Base-by-base conservation (phyloP, 2,888 invertebrate genomes). In the Myathropa florea region DNA sequence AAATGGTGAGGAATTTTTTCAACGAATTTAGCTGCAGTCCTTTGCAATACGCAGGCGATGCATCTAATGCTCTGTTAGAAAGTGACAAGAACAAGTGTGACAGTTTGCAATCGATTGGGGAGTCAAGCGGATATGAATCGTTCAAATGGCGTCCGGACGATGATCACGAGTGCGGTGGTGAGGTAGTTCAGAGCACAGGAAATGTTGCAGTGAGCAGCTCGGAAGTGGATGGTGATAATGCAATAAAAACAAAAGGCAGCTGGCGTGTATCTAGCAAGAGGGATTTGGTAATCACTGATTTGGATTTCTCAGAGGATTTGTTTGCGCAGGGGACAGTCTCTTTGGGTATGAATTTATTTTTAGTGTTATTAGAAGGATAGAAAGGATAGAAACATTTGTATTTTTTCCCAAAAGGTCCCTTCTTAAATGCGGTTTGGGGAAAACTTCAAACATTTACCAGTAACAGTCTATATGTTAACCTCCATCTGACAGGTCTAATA, bases 401-500 rank as follows among this genome's bases (percentile, higher is more conserved):
- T 4, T n/a, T 39, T 39, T 39, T 4, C 21, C 36, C 87, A 90
- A 1, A 91, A 94, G 96, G 98, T 94, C 95, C 97, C 76, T 97
- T 99, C 91, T 93, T 99, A 87, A 96, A 95, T 90, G 95, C 96
- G 82, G 93, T 98, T 72, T 94, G 98, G 89, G 95, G 95, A 89
- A 97, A 97, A 92, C 93, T 98, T 59, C 97, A 97, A 90, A 95
- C 95, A 71, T 96, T 98, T 94, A 94, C 97, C 87, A 95, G 96
- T 88, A 97, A 98, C 89, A 96, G 97, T 60, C 94, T 98, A 82
- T 95, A 96, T 89, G 95, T 97, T 23, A 98, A 98, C 93, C 94
- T 98, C 83, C 96, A 97, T 89, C 94, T 98, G 88, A 98, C 98
- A 4, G 97, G 97, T 4, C 94, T 98, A 30, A 94, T 99, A 63